Percentiles rank a stretch among this genome's conserved stretches.
Evolutionary conservation across 2,113 vertebrate genomes (phyloP).

Genomic region (Aepyceros melampus): DNA sequence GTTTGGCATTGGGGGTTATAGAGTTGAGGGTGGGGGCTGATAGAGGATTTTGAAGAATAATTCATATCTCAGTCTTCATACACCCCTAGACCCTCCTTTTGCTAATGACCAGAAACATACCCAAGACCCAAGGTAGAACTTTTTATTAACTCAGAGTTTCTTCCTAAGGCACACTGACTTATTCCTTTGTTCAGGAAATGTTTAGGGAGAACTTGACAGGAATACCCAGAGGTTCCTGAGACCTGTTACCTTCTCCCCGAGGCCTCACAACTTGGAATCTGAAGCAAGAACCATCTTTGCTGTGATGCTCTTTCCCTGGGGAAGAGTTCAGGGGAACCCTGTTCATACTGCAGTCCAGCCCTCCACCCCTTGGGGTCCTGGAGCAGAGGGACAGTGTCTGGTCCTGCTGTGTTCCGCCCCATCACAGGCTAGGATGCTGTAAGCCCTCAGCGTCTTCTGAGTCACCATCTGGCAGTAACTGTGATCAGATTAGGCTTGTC

Average conservation of each 20-base stretch:
- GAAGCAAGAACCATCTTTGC: not conserved
- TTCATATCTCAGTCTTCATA: not conserved
- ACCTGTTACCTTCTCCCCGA: not conserved
- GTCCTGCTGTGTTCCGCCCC: not conserved
- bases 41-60: not conserved
- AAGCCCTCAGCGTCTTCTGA: not conserved
- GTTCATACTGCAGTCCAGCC: not conserved
- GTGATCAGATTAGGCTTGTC: not conserved
- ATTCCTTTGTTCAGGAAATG: not conserved
- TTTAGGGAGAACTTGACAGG: not conserved
- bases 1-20: not conserved
- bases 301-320: not conserved
- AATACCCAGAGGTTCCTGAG: not conserved
- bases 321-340: not conserved
- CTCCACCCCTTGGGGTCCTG: not conserved
- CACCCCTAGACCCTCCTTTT: not conserved
- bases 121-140: not conserved
- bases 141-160: not conserved
- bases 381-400: not conserved
- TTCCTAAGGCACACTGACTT: not conserved
- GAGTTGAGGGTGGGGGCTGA: not conserved
- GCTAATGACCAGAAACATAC: not conserved
- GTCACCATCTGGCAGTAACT: not conserved
- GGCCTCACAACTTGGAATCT: not conserved
- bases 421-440: not conserved